Base-by-base conservation (phyloP, 2,888 invertebrate species). In the Eulithis prunata region DNA sequence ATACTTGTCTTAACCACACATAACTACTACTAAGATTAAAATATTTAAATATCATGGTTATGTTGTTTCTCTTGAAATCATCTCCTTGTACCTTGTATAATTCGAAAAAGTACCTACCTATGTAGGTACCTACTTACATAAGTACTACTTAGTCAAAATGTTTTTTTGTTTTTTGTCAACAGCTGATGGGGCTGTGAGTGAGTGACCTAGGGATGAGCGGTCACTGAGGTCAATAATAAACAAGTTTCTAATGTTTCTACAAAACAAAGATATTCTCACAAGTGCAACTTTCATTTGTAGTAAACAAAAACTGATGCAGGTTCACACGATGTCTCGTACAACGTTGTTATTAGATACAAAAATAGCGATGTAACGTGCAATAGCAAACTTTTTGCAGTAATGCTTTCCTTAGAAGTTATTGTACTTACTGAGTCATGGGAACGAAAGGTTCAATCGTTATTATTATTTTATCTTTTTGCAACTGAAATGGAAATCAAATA, bases 211-310 rank as follows among this genome's bases (percentile, higher is more conserved):
- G 71, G 73, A 71, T 74, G 71, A 71, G 71, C 71, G 75, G 75
- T 74, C 72, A 73, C 70, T 47, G 77, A 80, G 87, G 91, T 91
- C 90, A 91, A 88, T 89, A 88, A 83, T 85, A 75, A 83, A 84
- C 83, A 79, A 84, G 87, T 90, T 90, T 90, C 86, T 86, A 86
- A 79, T 83, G 87, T 90, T 90, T 90, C 86, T 86, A 86, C 58
- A 67, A 75, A 77, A 59, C 60, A 81, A 80, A 80, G 79, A 84
- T 83, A 83, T 90, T 91, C 91, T 87, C 92, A 92, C 90, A 89
- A 85, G 80, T 86, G 85, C 85, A 86, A 92, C 93, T 92, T 93
- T 93, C 93, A 91, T 93, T 92, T 88, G 84, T 84, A 84, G 75
- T 83, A 80, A 85, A 82, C 85, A 91, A 91, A 91, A 92, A 90